A percentile compares a stretch with the other conserved stretches of the same genome.
Evolutionary conservation across 2,797 vertebrate species (phyloP).

Genomic region (Acanthopagrus latus): DNA sequence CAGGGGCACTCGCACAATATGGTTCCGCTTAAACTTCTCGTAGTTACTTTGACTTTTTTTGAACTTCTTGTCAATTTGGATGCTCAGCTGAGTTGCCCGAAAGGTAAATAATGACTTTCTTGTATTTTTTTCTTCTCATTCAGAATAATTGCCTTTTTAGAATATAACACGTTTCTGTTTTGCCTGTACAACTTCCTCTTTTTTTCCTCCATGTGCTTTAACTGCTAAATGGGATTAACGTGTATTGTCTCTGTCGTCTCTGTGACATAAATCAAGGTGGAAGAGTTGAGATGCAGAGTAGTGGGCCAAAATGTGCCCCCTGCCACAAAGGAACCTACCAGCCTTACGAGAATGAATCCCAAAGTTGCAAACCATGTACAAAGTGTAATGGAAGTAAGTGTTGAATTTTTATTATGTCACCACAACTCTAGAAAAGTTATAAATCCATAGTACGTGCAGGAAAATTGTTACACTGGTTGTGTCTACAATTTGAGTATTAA

Average conservation of each 20-base stretch:
- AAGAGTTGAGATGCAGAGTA: rapidly evolving
- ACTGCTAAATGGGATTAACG: neutral
- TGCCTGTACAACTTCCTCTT: neutral
- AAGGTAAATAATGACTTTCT: constrained; percentile 64
- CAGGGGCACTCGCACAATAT: constrained; percentile 37
- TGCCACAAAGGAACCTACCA: constrained; percentile 41
- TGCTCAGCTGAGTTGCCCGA: neutral
- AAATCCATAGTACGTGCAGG: no score
- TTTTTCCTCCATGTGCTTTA: neutral
- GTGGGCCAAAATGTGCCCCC: no score
- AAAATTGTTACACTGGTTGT: no score
- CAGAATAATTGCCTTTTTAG: neutral
- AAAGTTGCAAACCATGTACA: constrained; percentile 27
- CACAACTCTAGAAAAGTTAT: no score
- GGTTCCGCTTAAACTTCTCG: constrained; percentile 36
- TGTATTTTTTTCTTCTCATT: neutral
- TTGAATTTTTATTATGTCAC: neutral
- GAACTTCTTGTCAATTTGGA: constrained; percentile 5
- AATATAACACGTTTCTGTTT: neutral
- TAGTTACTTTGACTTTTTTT: constrained; percentile 42
- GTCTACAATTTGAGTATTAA: no score
- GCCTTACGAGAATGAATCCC: rapidly evolving
- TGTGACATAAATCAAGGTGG: constrained; percentile 49
- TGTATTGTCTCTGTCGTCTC: constrained; percentile 15
- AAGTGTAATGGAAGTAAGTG: constrained; percentile 25